Percentiles rank a stretch among this genome's conserved stretches.
phyloP scores from a whole-genome alignment of 2,113 vertebrate species.

The Maccullochella peelii region DNA sequence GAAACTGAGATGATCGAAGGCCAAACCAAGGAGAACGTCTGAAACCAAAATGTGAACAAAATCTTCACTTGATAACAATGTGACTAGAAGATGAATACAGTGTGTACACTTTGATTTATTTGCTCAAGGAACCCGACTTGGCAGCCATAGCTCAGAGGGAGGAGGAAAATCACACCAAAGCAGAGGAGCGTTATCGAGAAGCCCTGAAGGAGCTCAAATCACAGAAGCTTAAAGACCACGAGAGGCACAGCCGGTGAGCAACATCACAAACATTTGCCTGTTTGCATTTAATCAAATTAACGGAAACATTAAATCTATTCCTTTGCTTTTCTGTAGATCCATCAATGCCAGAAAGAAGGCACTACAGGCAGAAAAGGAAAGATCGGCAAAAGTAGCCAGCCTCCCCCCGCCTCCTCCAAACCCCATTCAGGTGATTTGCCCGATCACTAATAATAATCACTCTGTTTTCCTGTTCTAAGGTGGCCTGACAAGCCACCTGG shows the following conservation, averaged over 20 bases:
- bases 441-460: background rate
- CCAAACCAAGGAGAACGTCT: background rate
- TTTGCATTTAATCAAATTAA: background rate
- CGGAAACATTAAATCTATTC: background rate
- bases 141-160: conserved; percentile 82
- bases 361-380: conserved; percentile 88
- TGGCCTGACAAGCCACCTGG: background rate
- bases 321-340: conserved; percentile 78
- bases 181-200: conserved; percentile 88
- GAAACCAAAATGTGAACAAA: background rate
- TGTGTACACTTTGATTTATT: background rate
- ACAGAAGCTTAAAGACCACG: conserved; percentile 83
- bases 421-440: conserved; percentile 85
- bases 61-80: background rate
- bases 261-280: background rate
- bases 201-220: conserved; percentile 90
- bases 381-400: conserved; percentile 89
- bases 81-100: background rate
- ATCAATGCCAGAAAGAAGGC: conserved; percentile 88
- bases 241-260: conserved; percentile 85
- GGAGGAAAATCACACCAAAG: conserved; percentile 86
- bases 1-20: background rate
- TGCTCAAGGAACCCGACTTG: conserved; percentile 84
- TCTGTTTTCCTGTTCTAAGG: background rate
- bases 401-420: conserved; percentile 85